Evolutionary conservation across 2,888 invertebrate genomes (phyloP).

Genomic region (Hofmannophila pseudospretella): DNA sequence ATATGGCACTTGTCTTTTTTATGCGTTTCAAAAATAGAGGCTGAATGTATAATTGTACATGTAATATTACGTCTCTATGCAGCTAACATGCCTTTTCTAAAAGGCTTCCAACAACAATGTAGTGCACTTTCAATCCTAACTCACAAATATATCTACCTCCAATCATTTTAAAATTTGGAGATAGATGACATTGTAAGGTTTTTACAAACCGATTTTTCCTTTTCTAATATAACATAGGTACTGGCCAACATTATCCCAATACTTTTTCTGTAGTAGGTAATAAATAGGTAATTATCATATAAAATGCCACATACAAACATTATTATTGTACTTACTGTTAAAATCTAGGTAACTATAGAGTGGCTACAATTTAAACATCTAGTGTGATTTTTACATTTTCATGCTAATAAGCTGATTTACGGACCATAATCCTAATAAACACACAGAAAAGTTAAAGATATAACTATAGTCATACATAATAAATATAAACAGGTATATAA

Average conservation of each 20-base stretch:
- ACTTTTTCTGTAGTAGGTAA: too few relatives aligned
- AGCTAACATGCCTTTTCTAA: conserved; percentile 22
- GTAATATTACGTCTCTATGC: conserved; percentile 13
- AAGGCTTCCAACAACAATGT: conserved; percentile 34
- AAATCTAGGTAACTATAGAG: too few relatives aligned
- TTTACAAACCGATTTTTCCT: background rate
- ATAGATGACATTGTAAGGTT: too few relatives aligned
- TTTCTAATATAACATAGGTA: background rate
- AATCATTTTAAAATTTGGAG: background rate
- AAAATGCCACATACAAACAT: too few relatives aligned
- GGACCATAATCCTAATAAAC: background rate
- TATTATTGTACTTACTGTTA: too few relatives aligned
- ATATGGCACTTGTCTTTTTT: background rate
- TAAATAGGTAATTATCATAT: too few relatives aligned
- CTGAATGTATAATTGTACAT: conserved; percentile 1
- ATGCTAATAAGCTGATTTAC: too few relatives aligned
- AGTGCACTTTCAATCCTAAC: conserved; percentile 23
- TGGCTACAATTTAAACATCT: too few relatives aligned
- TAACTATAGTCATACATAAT: background rate
- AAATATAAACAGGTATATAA: background rate
- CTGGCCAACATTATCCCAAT: background rate
- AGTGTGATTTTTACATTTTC: too few relatives aligned
- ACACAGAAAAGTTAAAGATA: background rate
- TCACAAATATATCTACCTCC: conserved; percentile 3
- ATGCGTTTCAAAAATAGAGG: conserved; percentile 27